These are phyloP conservation scores for Panagrolaimus sp. DNA, from an alignment of 1,140 invertebrate genomes.

Conservation along the genomic window DNA sequence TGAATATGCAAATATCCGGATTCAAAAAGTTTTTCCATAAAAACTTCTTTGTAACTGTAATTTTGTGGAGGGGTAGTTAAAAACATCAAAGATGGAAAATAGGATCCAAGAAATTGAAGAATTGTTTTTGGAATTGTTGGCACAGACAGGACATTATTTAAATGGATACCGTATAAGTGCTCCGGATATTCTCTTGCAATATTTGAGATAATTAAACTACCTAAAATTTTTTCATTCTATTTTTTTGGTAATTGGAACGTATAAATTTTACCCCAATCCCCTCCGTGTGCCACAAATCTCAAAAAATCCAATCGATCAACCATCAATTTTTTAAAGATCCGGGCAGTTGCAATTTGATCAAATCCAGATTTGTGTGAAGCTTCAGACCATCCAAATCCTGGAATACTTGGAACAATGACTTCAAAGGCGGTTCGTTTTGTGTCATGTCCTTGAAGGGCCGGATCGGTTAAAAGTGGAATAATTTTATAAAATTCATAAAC, in stretches of 20 bases:
- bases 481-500: constrained; percentile 77
- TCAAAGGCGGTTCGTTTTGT: constrained; percentile 70
- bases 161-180: constrained; percentile 68
- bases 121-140: constrained; percentile 57
- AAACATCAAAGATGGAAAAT: constrained; percentile 2
- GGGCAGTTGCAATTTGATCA: constrained; percentile 66
- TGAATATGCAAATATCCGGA: constrained; percentile 17
- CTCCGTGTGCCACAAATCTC: constrained; percentile 76
- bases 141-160: constrained; percentile 66
- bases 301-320: constrained; percentile 68
- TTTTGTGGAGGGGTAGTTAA: not conserved
- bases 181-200: not conserved
- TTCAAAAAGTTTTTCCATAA: not conserved
- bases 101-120: not conserved
- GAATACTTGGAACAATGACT: constrained; percentile 73
- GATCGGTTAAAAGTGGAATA: constrained; percentile 68
- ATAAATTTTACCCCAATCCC: constrained; percentile 67
- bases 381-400: constrained; percentile 69
- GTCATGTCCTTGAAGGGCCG: constrained; percentile 57
- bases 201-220: too few relatives aligned
- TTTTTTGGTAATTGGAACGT: constrained; percentile 65
- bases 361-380: constrained; percentile 53
- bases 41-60: not conserved
- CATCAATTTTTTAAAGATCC: constrained; percentile 80
- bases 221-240: constrained; percentile 69